Evolutionary conservation across 2,113 vertebrate species (phyloP).

Genomic region (Coturnix japonica): DNA sequence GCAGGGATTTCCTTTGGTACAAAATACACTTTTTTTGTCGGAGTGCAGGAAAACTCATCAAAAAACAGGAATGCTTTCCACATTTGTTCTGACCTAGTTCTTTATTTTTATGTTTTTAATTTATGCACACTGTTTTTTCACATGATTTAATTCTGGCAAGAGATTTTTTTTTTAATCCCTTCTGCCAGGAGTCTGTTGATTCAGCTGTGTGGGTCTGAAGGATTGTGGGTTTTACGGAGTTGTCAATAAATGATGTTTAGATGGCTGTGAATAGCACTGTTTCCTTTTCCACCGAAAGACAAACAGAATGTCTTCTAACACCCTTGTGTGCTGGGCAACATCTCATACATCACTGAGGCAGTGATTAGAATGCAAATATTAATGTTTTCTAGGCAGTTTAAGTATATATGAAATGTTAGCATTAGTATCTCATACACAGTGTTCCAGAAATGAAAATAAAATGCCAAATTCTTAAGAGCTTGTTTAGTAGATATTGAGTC

Average conservation of each 20-base stretch:
- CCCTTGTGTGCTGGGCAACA: slow-evolving; percentile 48
- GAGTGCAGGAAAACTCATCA: not conserved
- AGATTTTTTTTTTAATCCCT: slow-evolving; percentile 23
- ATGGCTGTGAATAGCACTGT: slow-evolving; percentile 23
- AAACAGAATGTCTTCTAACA: slow-evolving; percentile 59
- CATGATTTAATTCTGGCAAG: not conserved
- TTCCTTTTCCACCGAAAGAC: slow-evolving; percentile 44
- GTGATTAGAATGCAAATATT: slow-evolving; percentile 49
- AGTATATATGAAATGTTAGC: not conserved
- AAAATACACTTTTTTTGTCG: not conserved
- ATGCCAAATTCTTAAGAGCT: not conserved
- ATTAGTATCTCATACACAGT: not conserved
- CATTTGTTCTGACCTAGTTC: slow-evolving; percentile 4
- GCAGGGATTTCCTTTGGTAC: not conserved
- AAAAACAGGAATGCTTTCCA: not conserved
- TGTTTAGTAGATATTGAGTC: not conserved
- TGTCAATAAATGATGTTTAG: slow-evolving; percentile 45
- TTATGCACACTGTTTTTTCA: not conserved
- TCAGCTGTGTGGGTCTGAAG: slow-evolving; percentile 38
- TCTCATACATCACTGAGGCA: not conserved
- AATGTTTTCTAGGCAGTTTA: not conserved
- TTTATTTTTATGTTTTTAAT: not conserved
- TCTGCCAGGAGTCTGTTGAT: slow-evolving; percentile 46
- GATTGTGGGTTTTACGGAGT: slow-evolving; percentile 31
- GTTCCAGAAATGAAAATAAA: not conserved